Conservation (phyloP, 1,140 invertebrate genomes). For the Pollicipes pollicipes region DNA sequence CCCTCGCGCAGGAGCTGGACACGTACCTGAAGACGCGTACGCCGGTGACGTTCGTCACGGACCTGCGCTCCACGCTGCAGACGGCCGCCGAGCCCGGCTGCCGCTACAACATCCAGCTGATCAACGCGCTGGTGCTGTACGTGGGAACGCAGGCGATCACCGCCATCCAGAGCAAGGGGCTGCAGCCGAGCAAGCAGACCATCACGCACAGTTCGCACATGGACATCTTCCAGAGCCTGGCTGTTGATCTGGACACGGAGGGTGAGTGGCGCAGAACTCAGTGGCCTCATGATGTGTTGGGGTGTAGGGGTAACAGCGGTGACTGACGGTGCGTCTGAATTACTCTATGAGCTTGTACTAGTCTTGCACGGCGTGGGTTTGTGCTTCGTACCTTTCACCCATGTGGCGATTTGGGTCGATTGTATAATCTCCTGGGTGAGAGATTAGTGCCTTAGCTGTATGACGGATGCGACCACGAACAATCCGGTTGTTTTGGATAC, state of each 20-base stretch:
- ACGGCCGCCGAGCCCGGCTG: constrained; percentile 64
- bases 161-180: constrained; percentile 65
- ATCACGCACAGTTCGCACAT: constrained; percentile 94
- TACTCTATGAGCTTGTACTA: too few relatives aligned
- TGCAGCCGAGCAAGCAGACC: constrained; percentile 83
- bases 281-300: constrained; percentile 9
- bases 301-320: too few relatives aligned
- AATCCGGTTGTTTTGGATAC: too few relatives aligned
- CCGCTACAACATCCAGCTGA: constrained; percentile 83
- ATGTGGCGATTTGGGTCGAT: too few relatives aligned
- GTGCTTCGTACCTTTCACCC: too few relatives aligned
- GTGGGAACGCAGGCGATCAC: constrained; percentile 91
- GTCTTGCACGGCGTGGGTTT: too few relatives aligned
- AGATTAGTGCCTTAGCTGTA: too few relatives aligned
- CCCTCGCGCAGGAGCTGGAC: constrained; percentile 52
- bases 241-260: constrained; percentile 92
- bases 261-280: constrained; percentile 33
- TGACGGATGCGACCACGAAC: too few relatives aligned
- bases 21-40: constrained; percentile 85
- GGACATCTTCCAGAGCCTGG: constrained; percentile 99
- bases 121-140: constrained; percentile 93
- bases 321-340: too few relatives aligned
- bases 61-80: constrained; percentile 76
- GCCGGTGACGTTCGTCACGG: constrained; percentile 87
- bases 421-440: too few relatives aligned